phyloP scores from a whole-genome alignment of 92 coral and sea anemone species.

The Scolanthus callimorphus region DNA sequence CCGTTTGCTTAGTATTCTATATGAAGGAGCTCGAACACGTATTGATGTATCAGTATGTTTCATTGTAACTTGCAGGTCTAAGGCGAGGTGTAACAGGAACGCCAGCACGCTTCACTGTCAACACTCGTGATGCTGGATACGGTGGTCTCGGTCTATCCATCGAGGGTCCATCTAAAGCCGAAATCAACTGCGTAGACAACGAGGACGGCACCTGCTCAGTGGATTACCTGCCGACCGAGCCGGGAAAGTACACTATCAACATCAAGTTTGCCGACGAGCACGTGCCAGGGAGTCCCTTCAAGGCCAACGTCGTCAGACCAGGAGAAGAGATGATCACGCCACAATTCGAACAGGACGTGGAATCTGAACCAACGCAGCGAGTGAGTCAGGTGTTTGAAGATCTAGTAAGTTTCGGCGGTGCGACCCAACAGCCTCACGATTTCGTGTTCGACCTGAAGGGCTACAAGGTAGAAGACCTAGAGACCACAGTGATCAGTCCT shows the following conservation, averaged over 20 bases:
- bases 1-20: too few species aligned
- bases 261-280: slow-evolving; percentile 98
- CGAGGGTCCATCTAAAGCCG: slow-evolving; percentile 99
- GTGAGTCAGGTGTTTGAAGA: slow-evolving; percentile 93
- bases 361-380: slow-evolving; percentile 80
- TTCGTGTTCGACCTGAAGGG: slow-evolving; percentile 92
- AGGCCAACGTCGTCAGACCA: slow-evolving; percentile 59
- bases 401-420: slow-evolving; percentile 91
- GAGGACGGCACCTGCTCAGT: slow-evolving; percentile 99
- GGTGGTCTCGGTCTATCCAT: slow-evolving; percentile 98
- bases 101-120: slow-evolving; percentile 85
- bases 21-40: too few species aligned
- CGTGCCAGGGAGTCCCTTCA: slow-evolving; percentile 97
- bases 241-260: slow-evolving; percentile 96
- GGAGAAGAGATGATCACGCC: slow-evolving; percentile 58
- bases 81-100: slow-evolving; percentile 85
- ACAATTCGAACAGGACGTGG: slow-evolving; percentile 45
- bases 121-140: slow-evolving; percentile 98
- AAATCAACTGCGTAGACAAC: slow-evolving; percentile 94
- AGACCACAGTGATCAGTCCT: slow-evolving; percentile 89
- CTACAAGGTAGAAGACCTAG: slow-evolving; percentile 81
- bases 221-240: slow-evolving; percentile 87
- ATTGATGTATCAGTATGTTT: too few species aligned
- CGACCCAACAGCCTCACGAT: slow-evolving; percentile 98
- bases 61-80: slow-evolving; percentile 47